These are phyloP conservation scores for Limanda limanda DNA, from an alignment of 2,113 vertebrate genomes.

Conservation along the genomic window DNA sequence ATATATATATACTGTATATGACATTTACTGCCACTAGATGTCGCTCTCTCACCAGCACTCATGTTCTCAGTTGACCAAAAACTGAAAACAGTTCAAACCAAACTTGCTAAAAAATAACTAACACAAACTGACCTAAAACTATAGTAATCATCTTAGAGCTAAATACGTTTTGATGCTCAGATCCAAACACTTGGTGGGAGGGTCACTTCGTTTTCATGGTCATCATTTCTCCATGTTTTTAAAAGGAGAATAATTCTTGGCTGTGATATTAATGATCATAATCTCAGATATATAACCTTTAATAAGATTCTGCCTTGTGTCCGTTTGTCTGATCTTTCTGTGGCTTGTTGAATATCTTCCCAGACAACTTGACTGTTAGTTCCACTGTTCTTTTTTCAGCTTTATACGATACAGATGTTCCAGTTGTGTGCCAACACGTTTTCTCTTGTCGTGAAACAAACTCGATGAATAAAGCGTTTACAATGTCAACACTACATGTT, in stretches of 20 bases:
- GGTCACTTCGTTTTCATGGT: too few species aligned
- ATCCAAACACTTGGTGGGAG: too few species aligned
- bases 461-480: constrained; percentile 55
- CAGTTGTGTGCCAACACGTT: constrained; percentile 15
- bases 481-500: background rate
- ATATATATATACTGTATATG: background rate
- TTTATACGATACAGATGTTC: constrained; percentile 17
- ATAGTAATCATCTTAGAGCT: too few species aligned
- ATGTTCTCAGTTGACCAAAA: too few species aligned
- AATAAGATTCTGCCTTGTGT: constrained; percentile 50
- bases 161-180: too few species aligned
- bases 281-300: background rate
- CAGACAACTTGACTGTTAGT: constrained; percentile 16
- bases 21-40: background rate
- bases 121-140: too few species aligned
- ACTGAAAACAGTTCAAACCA: too few species aligned
- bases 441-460: background rate
- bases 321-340: constrained; percentile 30
- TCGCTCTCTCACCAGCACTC: background rate
- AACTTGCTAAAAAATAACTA: too few species aligned
- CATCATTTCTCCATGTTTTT: too few species aligned
- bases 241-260: too few species aligned
- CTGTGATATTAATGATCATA: background rate
- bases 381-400: background rate
- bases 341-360: constrained; percentile 23